These are phyloP conservation scores for Cyprinodon diabolis DNA, from an alignment of 2,797 vertebrate species.

Conservation along the genomic window DNA sequence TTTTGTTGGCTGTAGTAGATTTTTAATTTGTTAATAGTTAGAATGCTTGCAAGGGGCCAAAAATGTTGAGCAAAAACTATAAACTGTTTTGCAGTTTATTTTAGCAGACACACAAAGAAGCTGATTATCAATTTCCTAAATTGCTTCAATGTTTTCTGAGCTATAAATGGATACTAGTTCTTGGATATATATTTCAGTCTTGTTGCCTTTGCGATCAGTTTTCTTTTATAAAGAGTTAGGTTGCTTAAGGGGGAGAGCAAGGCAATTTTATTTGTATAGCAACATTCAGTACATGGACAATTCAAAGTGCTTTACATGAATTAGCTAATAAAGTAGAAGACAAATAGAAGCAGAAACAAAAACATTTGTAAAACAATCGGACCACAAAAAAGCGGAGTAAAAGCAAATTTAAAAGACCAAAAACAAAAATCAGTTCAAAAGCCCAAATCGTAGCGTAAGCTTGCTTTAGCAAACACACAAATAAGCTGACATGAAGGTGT, in stretches of 20 bases:
- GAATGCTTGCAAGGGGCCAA: neutral
- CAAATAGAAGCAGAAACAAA: too few species aligned
- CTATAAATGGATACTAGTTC: neutral
- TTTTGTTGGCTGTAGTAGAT: neutral
- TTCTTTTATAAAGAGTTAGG: neutral
- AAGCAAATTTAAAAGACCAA: neutral
- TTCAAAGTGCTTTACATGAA: too few species aligned
- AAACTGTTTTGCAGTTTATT: neutral
- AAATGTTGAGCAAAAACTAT: neutral
- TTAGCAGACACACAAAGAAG: slow-evolving; percentile 5
- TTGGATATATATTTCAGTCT: neutral
- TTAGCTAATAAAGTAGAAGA: too few species aligned
- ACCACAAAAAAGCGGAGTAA: too few species aligned
- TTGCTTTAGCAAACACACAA: slow-evolving; percentile 6
- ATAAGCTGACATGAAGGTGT: slow-evolving; percentile 4
- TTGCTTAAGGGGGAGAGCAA: neutral
- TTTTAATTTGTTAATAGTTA: slow-evolving; percentile 9
- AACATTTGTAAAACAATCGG: too few species aligned
- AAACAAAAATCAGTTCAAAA: neutral
- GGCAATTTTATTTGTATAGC: too few species aligned
- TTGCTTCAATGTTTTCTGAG: slow-evolving; percentile 23
- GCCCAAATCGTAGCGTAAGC: neutral
- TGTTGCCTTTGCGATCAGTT: neutral
- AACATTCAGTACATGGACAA: too few species aligned
- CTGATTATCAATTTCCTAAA: slow-evolving; percentile 5